Evolutionary conservation across 2,888 invertebrate genomes (phyloP).

Genomic region (Tinea pellionella): DNA sequence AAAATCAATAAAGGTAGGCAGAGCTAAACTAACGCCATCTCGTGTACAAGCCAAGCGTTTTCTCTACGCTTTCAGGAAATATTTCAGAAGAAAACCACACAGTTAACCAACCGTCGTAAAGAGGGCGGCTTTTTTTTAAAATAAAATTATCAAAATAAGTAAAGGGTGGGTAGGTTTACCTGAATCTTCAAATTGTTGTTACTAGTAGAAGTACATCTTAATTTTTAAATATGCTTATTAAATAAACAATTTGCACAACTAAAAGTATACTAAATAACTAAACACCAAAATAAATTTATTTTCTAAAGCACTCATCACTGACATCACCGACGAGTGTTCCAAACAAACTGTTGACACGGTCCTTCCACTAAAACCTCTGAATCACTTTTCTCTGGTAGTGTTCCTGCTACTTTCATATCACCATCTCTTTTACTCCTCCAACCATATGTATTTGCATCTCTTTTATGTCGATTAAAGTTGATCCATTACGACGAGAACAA

Average conservation of each 20-base stretch:
- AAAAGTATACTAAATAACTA: background rate
- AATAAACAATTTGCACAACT: background rate
- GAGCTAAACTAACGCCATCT: background rate
- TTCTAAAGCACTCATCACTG: constrained; percentile 13
- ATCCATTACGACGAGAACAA: constrained; percentile 67
- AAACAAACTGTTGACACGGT: constrained; percentile 55
- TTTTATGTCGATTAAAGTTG: constrained; percentile 56
- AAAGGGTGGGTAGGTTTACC: too few species aligned
- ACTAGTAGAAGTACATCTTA: too few species aligned
- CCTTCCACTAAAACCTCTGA: constrained; percentile 46
- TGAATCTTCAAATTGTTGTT: too few species aligned
- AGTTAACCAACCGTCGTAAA: background rate
- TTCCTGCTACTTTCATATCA: constrained; percentile 40
- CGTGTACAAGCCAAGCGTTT: background rate
- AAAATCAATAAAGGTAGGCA: background rate
- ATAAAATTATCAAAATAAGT: background rate
- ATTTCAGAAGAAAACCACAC: background rate
- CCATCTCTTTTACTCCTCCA: constrained; percentile 29
- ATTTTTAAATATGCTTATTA: too few species aligned
- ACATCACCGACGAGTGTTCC: constrained; percentile 36
- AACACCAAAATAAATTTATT: background rate
- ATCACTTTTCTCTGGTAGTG: constrained; percentile 55
- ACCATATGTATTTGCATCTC: constrained; percentile 24
- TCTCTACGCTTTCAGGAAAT: background rate
- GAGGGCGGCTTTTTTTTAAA: background rate